These are phyloP conservation scores for Gymnoscopelus braueri DNA, from an alignment of 2,797 vertebrate genomes.

Conservation along the genomic window DNA sequence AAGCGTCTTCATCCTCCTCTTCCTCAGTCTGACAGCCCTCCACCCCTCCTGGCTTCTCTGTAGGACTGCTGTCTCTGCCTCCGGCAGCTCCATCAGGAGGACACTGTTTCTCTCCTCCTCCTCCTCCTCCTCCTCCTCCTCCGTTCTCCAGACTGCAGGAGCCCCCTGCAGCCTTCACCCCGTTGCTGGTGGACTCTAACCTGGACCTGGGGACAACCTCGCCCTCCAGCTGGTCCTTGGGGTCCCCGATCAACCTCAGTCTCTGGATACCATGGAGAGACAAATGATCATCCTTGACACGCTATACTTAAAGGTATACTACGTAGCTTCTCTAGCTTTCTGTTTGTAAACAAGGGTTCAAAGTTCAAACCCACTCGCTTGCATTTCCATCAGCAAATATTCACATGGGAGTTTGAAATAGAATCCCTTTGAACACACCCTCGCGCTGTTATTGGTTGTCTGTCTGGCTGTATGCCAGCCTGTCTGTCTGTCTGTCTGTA, in stretches of 20 bases:
- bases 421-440: too few relatives aligned
- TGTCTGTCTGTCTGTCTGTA: too few relatives aligned
- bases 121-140: slow-evolving; percentile 58
- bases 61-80: too few relatives aligned
- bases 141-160: slow-evolving; percentile 80
- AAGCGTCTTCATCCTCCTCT: slow-evolving; percentile 70
- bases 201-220: slow-evolving; percentile 51
- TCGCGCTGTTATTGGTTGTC: too few relatives aligned
- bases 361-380: too few relatives aligned
- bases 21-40: slow-evolving; percentile 64
- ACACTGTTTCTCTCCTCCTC: slow-evolving; percentile 63
- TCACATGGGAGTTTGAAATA: too few relatives aligned
- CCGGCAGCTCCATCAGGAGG: slow-evolving; percentile 44
- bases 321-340: too few relatives aligned
- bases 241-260: slow-evolving; percentile 76
- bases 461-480: too few relatives aligned
- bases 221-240: slow-evolving; percentile 54
- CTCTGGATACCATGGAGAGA: slow-evolving; percentile 60
- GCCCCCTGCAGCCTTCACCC: slow-evolving; percentile 62
- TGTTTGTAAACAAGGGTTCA: too few relatives aligned
- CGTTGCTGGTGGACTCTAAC: slow-evolving; percentile 61
- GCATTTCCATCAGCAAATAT: too few relatives aligned
- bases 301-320: not conserved
- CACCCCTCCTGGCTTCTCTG: slow-evolving; percentile 56
- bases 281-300: too few relatives aligned